Evolutionary conservation across 2,888 invertebrate genomes (phyloP).

Genomic region (Epiblema foenella): DNA sequence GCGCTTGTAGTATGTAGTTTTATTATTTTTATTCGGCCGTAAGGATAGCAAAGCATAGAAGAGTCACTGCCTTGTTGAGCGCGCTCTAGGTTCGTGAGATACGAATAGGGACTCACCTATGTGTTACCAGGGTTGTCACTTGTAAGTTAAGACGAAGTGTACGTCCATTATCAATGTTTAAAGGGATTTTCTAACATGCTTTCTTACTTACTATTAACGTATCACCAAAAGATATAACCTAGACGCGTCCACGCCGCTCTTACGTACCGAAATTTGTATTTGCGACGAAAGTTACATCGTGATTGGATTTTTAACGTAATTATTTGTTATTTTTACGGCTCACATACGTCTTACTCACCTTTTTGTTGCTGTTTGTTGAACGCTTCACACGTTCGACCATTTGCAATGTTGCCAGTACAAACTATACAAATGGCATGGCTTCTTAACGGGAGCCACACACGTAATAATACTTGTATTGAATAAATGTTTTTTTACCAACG

Average conservation of each 20-base stretch:
- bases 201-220: not conserved
- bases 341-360: conserved; percentile 15
- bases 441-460: conserved; percentile 1
- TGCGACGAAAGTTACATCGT: not conserved
- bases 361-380: conserved; percentile 27
- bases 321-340: conserved; percentile 25
- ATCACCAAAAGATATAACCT: not conserved
- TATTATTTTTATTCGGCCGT: conserved; percentile 54
- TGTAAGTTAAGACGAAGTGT: not conserved
- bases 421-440: conserved; percentile 34
- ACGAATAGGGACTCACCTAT: not conserved
- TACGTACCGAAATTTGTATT: no score
- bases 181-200: not conserved
- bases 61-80: not conserved
- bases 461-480: conserved; percentile 16
- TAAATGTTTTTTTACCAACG: conserved; percentile 32
- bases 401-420: conserved; percentile 53
- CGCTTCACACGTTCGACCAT: conserved; percentile 26
- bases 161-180: not conserved
- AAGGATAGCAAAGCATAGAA: conserved; percentile 22
- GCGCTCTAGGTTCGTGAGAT: not conserved
- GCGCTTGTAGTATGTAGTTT: conserved; percentile 75
- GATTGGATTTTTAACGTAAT: not conserved
- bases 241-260: not conserved
- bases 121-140: conserved; percentile 3